Conservation (phyloP, 1,140 invertebrate species). For the Drosophila burlai region DNA sequence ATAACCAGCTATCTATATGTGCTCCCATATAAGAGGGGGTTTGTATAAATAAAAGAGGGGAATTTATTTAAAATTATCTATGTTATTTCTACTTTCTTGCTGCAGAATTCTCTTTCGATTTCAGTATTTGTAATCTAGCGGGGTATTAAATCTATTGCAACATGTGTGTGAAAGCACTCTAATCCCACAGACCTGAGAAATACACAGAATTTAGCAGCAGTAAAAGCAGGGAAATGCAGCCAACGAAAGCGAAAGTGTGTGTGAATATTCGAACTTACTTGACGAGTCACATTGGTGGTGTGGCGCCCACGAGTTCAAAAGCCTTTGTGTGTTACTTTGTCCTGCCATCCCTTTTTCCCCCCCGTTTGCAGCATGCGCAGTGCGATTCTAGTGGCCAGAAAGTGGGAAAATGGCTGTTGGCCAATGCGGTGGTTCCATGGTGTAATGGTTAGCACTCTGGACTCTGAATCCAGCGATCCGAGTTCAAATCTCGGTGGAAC, state of each 20-base stretch:
- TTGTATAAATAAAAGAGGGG: conserved; percentile 32
- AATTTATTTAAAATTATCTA: conserved; percentile 31
- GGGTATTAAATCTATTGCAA: conserved; percentile 28
- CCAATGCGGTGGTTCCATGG: conserved; percentile 89
- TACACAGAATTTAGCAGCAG: background rate
- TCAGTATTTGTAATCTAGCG: conserved; percentile 31
- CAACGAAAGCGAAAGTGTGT: conserved; percentile 17
- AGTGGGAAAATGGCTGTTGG: conserved; percentile 33
- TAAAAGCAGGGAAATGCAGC: conserved; percentile 8
- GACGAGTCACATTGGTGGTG: no score
- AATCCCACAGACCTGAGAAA: conserved; percentile 1
- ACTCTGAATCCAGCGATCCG: conserved; percentile 96
- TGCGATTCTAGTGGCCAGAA: conserved; percentile 37
- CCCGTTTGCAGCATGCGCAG: conserved; percentile 60
- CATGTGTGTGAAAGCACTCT: conserved; percentile 9
- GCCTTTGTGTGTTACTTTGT: background rate
- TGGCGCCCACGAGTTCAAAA: background rate
- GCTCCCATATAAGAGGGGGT: conserved; percentile 14
- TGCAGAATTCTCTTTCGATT: conserved; percentile 36
- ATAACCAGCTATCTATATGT: conserved; percentile 27
- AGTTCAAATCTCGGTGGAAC: conserved; percentile 94
- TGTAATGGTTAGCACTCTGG: conserved; percentile 97
- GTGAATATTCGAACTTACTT: conserved; percentile 3
- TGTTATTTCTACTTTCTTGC: conserved; percentile 12
- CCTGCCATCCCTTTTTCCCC: conserved; percentile 11